Base-by-base conservation (phyloP, 92 coral and sea anemone species). In the Parazoanthus darwini region DNA sequence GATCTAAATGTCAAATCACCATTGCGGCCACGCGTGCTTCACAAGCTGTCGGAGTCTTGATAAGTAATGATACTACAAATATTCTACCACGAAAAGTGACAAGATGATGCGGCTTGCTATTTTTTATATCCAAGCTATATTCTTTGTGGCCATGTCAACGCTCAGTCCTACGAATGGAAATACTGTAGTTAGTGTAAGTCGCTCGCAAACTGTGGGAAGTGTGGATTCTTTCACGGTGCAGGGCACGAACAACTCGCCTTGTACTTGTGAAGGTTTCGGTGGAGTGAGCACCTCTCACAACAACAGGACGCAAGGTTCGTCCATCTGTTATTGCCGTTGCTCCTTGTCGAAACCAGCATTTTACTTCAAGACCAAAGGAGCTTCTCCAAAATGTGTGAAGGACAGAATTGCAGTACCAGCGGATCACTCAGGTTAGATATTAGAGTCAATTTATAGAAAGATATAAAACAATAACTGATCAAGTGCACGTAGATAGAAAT, bases 281-380 rank as follows among this genome's bases (percentile, higher is more conserved):
- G 85, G 85, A 58, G 14, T 54, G 37, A 56, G 33, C 37, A 23
- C 36, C 29, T 35, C 71, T 66, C 10, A 15, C 48, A 23, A 68
- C 26, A 36, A 14, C 4, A 9, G 48, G 43, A 79, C 54, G 26
- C 67, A 14, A 18, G 29, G 18, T 3, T 29, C 20, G 35, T 80
- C 22, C 37, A 23, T 80, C 43, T 80, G 85, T 38, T 5, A 46
- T 58, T 80, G 85, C 36, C 85, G 85, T 4, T 80, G 85, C 50
- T 36, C 72, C 15, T 18, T n/a, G 8, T 16, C 58, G 39, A 80
- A 80, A 58, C 85, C 85, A 35, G 37, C 15, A 35, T 29, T 80
- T 22, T 80, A 73, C 85, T 54, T 33, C 46, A 80, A 56, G 77
- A 33, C 16, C 77, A 16, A 73, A 73, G 77, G 77, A 8, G 85